Evolutionary conservation across 2,888 invertebrate genomes (phyloP), one percentile per base, ranked within the genome.

Genomic region (Tromatobia lineatoria): DNA sequence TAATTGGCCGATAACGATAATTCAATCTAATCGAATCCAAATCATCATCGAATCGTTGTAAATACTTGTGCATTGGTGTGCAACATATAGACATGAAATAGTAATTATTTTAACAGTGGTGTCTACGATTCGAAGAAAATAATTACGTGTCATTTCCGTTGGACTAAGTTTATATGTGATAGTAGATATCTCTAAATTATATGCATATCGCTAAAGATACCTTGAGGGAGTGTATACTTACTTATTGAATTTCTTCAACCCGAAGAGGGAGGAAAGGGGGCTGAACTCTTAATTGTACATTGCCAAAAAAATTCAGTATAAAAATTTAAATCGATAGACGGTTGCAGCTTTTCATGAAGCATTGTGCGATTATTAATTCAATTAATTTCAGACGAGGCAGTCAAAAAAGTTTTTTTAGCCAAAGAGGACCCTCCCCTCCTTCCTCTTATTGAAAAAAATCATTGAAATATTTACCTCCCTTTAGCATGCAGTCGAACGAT

Each of bases 31-130:
- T 45, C 15, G 57, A 45, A 73, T 54, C 54, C 4, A 64, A 66
- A 75, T 77, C 75, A 70, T 79, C 74, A 78, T 47, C 13, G 29
- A 59, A 20, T 20, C 15, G 25, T 8, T 8, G 18, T n/a, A 8
- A 20, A 67, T 52, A 71, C 15, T 61, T 25, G 15, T 67, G 13
- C 29, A 54, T 38, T 29, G 18, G 61, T 61, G 61, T 18, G 8
- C 7, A 73, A 45, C 13, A 8, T 18, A 18, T 18, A 4, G 3
- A 23, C 4, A 25, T 23, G 2, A 29, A 29, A 18, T 47, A 11
- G 18, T 18, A 54, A 45, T 25, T n/a, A 2, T 3, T n/a, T 15
- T 29, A 69, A 50, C 34, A 20, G 23, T 23, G 54, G 54, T 57
- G 57, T 50, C 57, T 71, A 23, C 61, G 71, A 57, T 8, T 7